Evolutionary conservation across 2,888 invertebrate genomes (phyloP).

Genomic region (Melieria picta): DNA sequence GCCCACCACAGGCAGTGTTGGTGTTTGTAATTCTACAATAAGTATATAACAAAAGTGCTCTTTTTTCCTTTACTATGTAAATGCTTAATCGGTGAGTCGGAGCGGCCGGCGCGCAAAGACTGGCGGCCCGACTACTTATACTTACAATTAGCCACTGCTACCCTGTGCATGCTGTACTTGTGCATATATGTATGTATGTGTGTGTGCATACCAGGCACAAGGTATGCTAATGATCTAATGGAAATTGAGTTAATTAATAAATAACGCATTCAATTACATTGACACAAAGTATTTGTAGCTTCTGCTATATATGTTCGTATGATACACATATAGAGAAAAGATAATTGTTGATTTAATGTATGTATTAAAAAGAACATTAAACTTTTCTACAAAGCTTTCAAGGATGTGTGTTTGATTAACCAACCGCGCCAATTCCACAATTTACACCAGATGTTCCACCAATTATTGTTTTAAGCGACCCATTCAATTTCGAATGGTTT

Average conservation of each 20-base stretch:
- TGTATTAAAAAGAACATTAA: constrained; percentile 30
- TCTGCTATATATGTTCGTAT: not conserved
- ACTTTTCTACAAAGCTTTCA: constrained; percentile 30
- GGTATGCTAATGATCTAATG: not conserved
- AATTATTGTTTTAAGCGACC: too few species aligned
- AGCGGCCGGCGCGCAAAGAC: not conserved
- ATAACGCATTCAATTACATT: constrained; percentile 16
- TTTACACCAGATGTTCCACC: not conserved
- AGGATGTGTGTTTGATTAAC: not conserved
- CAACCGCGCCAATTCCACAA: not conserved
- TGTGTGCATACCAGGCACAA: constrained; percentile 8
- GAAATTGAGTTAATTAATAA: constrained; percentile 17
- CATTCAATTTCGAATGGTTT: too few species aligned
- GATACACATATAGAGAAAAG: constrained; percentile 4
- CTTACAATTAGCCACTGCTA: not conserved
- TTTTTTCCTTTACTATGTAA: constrained; percentile 47
- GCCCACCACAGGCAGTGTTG: not conserved
- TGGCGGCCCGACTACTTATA: not conserved
- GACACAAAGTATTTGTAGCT: constrained; percentile 29
- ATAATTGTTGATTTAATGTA: constrained; percentile 20
- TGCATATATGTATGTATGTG: constrained; percentile 12
- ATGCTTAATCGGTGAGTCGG: constrained; percentile 38
- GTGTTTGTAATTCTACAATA: constrained; percentile 20
- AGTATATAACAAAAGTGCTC: constrained; percentile 35
- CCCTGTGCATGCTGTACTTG: not conserved